Evolutionary conservation across 1,140 invertebrate species (phyloP).

Genomic region (Megalopta genalis): DNA sequence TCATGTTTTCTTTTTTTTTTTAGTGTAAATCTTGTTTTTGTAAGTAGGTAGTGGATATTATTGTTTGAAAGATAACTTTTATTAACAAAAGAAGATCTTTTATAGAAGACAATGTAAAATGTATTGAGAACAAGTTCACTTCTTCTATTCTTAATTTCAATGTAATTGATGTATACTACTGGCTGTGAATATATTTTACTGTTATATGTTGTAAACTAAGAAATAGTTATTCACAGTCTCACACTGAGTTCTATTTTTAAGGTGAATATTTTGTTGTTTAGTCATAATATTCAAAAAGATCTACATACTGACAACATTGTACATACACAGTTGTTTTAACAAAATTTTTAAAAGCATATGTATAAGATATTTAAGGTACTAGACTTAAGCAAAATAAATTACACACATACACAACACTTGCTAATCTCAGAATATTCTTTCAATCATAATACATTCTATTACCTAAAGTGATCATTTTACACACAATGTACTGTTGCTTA

Average conservation of each 20-base stretch:
- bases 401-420: neutral
- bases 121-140: neutral
- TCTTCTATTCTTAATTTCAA: conserved; percentile 40
- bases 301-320: conserved; percentile 54
- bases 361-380: conserved; percentile 52
- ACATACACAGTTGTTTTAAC: conserved; percentile 64
- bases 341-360: conserved; percentile 54
- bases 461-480: conserved; percentile 26
- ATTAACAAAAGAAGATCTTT: conserved; percentile 22
- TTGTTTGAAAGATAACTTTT: conserved; percentile 13
- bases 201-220: conserved; percentile 36
- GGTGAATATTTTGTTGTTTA: conserved; percentile 39
- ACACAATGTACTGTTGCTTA: conserved; percentile 5
- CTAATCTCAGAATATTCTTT: conserved; percentile 23
- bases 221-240: conserved; percentile 33
- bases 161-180: conserved; percentile 35
- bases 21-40: conserved; percentile 29
- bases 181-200: conserved; percentile 48
- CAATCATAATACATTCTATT: conserved; percentile 31
- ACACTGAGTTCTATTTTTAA: conserved; percentile 10
- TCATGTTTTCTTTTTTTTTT: conserved; percentile 5
- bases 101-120: conserved; percentile 35
- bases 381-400: conserved; percentile 29
- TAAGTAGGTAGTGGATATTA: conserved; percentile 14
- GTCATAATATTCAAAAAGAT: conserved; percentile 20